Base-by-base conservation (phyloP, 2,888 invertebrate genomes). In the Melipona beecheii region DNA sequence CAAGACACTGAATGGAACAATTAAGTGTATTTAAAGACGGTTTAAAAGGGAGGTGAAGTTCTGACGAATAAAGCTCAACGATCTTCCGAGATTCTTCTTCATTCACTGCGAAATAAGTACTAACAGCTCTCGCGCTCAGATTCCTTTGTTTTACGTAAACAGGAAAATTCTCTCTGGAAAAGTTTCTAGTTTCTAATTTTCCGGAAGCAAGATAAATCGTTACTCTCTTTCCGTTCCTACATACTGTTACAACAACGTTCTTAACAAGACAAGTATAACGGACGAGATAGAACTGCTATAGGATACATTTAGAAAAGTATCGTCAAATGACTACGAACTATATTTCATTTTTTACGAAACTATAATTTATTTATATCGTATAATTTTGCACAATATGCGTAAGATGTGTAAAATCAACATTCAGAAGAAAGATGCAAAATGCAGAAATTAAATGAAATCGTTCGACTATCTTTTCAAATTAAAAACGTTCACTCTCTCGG, bases 61-160 rank as follows among this genome's bases (percentile, higher is more conserved):
- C 24, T 4, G 19, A 66, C n/a, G 21, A 66, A 24, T 66, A 49
- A 66, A 19, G 9, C 4, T 49, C 24, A 24, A 24, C 17, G 24
- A 24, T 49, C 2, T 24, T 3, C 24, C 66, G 13, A 66, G 17
- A 66, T 66, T 49, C 66, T 66, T 66, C 66, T 66, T 49, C 49
- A 66, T 49, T 66, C 24, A 9, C 24, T 9, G 19, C 49, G 66
- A 66, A 66, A 49, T 24, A 24, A 66, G 24, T 66, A 66, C 66
- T 66, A 66, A 66, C n/a, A 66, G 24, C 66, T 66, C 49, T 24
- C 19, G 11, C 66, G 49, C n/a, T 17, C 24, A 3, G 66, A 49
- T 49, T 49, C 17, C 66, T 49, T 66, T 66, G 24, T 66, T 66
- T 66, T 49, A 49, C 66, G 49, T 66, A 66, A 66, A 66, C 49